These are phyloP conservation scores for Sinocyclocheilus rhinocerous DNA, from an alignment of 2,113 vertebrate genomes.

Conservation along the genomic window DNA sequence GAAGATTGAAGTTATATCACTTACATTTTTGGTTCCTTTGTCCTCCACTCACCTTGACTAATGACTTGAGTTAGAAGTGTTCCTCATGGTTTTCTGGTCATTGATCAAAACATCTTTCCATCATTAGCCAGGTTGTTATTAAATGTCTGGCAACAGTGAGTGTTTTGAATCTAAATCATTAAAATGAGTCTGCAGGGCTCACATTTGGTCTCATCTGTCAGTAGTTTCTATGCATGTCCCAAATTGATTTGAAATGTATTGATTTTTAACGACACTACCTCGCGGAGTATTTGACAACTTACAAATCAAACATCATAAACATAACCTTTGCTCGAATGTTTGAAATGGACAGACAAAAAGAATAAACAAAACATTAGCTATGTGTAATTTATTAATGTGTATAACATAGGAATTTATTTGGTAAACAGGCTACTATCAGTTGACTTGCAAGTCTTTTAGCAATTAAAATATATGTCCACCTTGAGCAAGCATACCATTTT, in stretches of 20 bases:
- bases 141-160: not conserved
- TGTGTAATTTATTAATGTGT: too few relatives aligned
- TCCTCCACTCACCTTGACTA: not conserved
- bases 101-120: slow-evolving; percentile 1
- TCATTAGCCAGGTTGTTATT: not conserved
- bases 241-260: not conserved
- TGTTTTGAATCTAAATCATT: not conserved
- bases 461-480: not conserved
- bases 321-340: not conserved
- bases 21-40: not conserved
- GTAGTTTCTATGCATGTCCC: not conserved
- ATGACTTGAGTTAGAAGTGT: not conserved
- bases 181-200: not conserved
- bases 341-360: not conserved
- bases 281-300: not conserved
- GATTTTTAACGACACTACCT: not conserved
- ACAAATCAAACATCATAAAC: too few relatives aligned
- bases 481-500: too few relatives aligned
- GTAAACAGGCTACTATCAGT: not conserved
- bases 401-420: not conserved
- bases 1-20: not conserved
- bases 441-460: not conserved
- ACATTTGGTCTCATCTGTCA: not conserved
- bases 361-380: not conserved
- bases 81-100: not conserved